Percentiles rank a stretch among this genome's conserved stretches.
These are phyloP conservation scores for Scytalopus superciliaris DNA, from an alignment of 2,113 vertebrate genomes.

Conservation along the genomic window DNA sequence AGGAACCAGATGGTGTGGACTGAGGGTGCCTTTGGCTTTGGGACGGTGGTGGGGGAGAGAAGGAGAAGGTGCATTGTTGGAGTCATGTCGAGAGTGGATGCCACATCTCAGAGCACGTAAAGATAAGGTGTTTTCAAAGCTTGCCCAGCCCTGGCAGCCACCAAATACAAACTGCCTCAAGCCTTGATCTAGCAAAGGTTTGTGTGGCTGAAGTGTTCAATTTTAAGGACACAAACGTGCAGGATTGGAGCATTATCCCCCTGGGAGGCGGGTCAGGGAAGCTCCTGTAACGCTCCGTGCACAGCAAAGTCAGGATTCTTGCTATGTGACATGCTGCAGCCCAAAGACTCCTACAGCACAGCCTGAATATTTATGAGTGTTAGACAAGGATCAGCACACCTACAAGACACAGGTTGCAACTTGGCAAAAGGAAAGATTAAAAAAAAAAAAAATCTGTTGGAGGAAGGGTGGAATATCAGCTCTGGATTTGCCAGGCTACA, in stretches of 20 bases:
- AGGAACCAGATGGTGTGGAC: not conserved
- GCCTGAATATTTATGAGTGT: slow-evolving; percentile 50
- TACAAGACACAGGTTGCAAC: not conserved
- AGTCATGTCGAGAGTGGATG: rapidly evolving
- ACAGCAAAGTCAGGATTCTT: not conserved
- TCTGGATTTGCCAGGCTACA: not conserved
- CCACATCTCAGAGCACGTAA: not conserved
- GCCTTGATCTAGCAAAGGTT: not conserved
- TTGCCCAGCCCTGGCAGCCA: not conserved
- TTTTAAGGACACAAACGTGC: not conserved
- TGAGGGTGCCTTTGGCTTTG: not conserved
- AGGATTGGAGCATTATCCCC: not conserved
- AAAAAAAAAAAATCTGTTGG: not conserved
- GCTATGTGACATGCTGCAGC: slow-evolving; percentile 4
- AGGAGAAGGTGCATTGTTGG: not conserved
- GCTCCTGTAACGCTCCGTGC: not conserved
- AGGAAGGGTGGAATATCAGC: not conserved
- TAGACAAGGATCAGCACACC: slow-evolving; percentile 34
- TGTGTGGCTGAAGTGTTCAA: not conserved
- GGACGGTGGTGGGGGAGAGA: not conserved
- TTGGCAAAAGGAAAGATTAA: not conserved
- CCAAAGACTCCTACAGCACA: not conserved
- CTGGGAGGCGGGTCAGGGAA: not conserved
- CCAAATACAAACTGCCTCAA: not conserved
- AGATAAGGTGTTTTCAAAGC: not conserved